Conservation (phyloP, 1,140 invertebrate genomes). For the Meloidogyne floridensis region DNA sequence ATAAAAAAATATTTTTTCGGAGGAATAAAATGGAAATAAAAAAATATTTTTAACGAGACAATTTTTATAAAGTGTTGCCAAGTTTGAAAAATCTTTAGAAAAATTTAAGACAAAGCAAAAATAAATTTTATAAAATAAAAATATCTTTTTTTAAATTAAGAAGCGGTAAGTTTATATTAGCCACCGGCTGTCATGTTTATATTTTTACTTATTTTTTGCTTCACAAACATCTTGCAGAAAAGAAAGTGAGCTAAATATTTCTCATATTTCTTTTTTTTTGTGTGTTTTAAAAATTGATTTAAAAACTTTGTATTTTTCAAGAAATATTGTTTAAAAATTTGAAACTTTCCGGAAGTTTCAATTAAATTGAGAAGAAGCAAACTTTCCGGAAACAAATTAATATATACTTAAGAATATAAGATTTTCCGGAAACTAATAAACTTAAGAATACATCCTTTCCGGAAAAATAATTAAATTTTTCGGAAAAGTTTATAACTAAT, state of each 20-base stretch:
- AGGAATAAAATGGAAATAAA: neutral
- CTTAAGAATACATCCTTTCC: neutral
- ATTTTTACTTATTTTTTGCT: neutral
- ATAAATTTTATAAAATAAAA: neutral
- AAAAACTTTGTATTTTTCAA: neutral
- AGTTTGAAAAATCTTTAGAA: neutral
- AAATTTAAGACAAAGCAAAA: neutral
- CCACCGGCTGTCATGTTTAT: neutral
- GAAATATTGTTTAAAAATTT: neutral
- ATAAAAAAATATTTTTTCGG: neutral
- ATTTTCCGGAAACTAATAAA: neutral
- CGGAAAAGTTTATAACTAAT: too few relatives aligned
- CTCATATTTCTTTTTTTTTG: neutral
- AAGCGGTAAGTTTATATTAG: neutral
- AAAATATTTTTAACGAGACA: neutral
- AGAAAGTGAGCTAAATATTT: neutral
- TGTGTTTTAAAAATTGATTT: neutral
- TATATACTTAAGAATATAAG: neutral
- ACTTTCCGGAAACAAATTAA: neutral
- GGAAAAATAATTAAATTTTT: neutral
- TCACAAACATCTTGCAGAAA: conserved; percentile 1
- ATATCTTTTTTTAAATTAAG: neutral
- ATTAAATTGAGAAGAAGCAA: neutral
- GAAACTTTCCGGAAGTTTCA: neutral
- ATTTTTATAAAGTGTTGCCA: neutral